Conservation (phyloP, 2,888 invertebrate species). For the Neocrepidodera transversa region DNA sequence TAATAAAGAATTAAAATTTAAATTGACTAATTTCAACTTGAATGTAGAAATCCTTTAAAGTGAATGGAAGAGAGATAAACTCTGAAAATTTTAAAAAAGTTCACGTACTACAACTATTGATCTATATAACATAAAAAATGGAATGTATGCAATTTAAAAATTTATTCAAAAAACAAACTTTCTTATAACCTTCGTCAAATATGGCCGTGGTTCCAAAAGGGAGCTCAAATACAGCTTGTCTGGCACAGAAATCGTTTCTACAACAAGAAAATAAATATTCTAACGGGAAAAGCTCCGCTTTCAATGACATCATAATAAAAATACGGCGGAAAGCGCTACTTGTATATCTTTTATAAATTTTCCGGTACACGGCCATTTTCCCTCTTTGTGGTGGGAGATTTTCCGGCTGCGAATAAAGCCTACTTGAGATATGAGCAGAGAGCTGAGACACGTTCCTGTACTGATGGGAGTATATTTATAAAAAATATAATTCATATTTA, state of each 20-base stretch:
- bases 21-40: too few relatives aligned
- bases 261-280: slow-evolving; percentile 21
- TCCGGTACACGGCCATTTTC: slow-evolving; percentile 14
- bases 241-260: slow-evolving; percentile 3
- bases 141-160: too few relatives aligned
- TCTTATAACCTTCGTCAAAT: not conserved
- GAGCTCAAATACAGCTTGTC: not conserved
- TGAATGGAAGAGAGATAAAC: too few relatives aligned
- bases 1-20: too few relatives aligned
- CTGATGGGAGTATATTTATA: too few relatives aligned
- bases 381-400: slow-evolving; percentile 9
- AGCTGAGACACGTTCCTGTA: not conserved
- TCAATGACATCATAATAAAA: slow-evolving; percentile 20
- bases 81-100: too few relatives aligned
- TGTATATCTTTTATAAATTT: slow-evolving; percentile 23
- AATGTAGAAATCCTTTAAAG: too few relatives aligned
- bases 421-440: slow-evolving; percentile 2
- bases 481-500: too few relatives aligned
- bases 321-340: slow-evolving; percentile 19
- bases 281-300: slow-evolving; percentile 12
- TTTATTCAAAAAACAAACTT: not conserved
- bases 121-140: too few relatives aligned
- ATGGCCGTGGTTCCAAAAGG: not conserved
- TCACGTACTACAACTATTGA: too few relatives aligned
- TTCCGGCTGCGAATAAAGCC: slow-evolving; percentile 4